A percentile compares a stretch with the other conserved stretches of the same genome.
phyloP scores from a whole-genome alignment of 2,113 vertebrate species.

The Ginglymostoma cirratum region DNA sequence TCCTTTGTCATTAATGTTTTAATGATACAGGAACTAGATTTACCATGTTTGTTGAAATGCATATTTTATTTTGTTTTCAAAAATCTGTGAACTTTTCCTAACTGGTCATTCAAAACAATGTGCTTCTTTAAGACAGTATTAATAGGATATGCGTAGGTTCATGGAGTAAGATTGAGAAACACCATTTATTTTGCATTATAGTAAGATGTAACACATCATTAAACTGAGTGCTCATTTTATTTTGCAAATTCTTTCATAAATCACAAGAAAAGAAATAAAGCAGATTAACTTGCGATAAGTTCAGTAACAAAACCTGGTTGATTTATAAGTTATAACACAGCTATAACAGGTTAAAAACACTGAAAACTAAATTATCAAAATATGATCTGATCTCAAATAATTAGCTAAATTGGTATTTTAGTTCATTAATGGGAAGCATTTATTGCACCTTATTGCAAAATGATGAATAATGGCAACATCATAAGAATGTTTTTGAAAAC shows the following conservation, averaged over 20 bases:
- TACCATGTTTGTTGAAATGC: neutral
- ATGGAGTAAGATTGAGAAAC: neutral
- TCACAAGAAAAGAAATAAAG: conserved; percentile 17
- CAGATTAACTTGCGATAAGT: neutral
- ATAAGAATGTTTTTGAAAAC: neutral
- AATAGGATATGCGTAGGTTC: neutral
- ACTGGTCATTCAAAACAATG: neutral
- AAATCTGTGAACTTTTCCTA: neutral
- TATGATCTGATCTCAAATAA: neutral
- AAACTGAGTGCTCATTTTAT: conserved; percentile 27
- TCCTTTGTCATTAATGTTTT: neutral
- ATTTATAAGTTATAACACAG: neutral
- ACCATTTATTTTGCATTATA: conserved; percentile 29
- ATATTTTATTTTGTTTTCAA: neutral
- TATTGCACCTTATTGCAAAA: neutral
- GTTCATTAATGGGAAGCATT: neutral
- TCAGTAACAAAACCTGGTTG: neutral
- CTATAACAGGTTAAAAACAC: neutral
- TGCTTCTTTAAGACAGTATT: neutral
- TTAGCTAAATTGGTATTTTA: conserved; percentile 7
- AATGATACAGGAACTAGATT: neutral
- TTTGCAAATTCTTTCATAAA: conserved; percentile 27
- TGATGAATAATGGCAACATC: neutral
- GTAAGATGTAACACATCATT: conserved; percentile 18
- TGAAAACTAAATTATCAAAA: neutral